Evolutionary conservation across 2,113 vertebrate genomes (phyloP).

Genomic region (Rynchops niger): DNA sequence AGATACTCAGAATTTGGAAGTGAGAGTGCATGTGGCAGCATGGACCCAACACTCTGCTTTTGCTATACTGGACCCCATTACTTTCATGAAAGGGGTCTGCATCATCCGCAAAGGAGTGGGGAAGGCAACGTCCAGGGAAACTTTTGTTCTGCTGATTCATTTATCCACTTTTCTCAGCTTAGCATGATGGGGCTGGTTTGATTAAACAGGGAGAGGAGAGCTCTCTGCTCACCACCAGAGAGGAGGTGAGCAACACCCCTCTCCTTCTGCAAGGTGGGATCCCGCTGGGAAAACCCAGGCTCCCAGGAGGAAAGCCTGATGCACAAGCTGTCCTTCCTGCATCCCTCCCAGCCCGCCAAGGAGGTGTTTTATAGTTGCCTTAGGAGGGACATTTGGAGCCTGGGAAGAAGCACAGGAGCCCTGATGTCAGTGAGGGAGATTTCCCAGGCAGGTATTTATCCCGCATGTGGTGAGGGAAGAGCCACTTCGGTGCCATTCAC

Average conservation of each 20-base stretch:
- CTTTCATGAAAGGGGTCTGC: background rate
- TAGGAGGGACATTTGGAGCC: background rate
- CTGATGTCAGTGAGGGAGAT: background rate
- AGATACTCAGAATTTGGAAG: background rate
- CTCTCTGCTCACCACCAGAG: background rate
- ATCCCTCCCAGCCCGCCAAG: background rate
- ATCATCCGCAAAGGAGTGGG: background rate
- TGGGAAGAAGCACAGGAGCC: background rate
- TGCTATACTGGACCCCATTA: background rate
- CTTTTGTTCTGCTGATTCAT: background rate
- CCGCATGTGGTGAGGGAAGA: background rate
- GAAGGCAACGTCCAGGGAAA: background rate
- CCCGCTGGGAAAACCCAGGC: background rate
- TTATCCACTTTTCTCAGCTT: background rate
- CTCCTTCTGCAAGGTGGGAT: background rate
- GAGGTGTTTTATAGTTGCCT: background rate
- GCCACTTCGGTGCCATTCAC: background rate
- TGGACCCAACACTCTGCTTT: background rate
- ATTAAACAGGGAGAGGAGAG: background rate
- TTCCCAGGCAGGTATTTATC: background rate
- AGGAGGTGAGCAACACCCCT: background rate
- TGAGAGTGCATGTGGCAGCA: background rate
- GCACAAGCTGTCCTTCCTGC: background rate
- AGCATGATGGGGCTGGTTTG: background rate
- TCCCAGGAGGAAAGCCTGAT: rapidly evolving